Conservation (phyloP, 2,888 invertebrate genomes). For the Papilio demoleus region DNA sequence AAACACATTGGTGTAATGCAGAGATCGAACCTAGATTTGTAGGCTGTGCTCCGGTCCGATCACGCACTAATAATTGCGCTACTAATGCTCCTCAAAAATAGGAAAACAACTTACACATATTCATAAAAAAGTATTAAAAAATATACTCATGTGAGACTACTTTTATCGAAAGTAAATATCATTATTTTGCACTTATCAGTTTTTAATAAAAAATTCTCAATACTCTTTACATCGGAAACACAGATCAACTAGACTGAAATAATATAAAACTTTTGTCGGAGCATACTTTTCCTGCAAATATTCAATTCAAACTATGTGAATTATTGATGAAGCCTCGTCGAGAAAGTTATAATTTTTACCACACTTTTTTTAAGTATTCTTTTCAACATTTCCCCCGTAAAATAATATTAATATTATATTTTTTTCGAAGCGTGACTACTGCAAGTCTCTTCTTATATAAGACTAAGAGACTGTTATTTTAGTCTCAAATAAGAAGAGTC, state of each 20-base stretch:
- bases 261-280: conserved; percentile 2
- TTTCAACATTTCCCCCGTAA: not conserved
- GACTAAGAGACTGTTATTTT: no score
- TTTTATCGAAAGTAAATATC: no score
- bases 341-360: not conserved
- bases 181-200: not conserved
- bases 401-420: not conserved
- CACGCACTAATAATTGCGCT: no score
- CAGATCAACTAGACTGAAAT: not conserved
- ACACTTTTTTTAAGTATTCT: not conserved
- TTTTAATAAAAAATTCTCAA: not conserved
- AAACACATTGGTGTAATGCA: no score
- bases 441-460: no score
- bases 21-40: no score
- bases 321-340: not conserved
- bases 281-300: conserved; percentile 3
- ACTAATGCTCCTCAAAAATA: no score
- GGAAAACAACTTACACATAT: no score
- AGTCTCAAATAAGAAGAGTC: no score
- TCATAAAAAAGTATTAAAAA: no score
- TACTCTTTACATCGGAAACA: not conserved
- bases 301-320: conserved; percentile 5
- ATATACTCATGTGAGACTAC: no score
- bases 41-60: no score
- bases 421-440: not conserved